Evolutionary conservation across 1,140 invertebrate genomes (phyloP).

Genomic region (Drosophila athabasca): DNA sequence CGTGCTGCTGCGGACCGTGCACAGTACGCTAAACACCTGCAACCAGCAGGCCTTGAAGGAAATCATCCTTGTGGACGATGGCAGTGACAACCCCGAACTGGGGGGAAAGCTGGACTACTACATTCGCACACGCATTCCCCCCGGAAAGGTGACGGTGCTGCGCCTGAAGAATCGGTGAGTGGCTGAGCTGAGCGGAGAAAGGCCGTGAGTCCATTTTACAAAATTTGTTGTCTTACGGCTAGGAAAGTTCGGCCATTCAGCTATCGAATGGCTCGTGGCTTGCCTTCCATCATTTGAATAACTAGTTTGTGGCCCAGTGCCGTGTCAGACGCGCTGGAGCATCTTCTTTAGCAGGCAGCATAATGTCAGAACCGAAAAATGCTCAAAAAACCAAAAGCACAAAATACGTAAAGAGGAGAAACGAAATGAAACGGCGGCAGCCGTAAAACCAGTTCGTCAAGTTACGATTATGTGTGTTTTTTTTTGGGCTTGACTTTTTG

Average conservation of each 20-base stretch:
- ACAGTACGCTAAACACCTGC: constrained; percentile 93
- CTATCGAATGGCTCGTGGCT: constrained; percentile 65
- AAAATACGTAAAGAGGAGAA: constrained; percentile 19
- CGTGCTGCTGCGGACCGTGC: constrained; percentile 92
- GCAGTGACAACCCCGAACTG: constrained; percentile 90
- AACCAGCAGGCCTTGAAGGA: constrained; percentile 89
- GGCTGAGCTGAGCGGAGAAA: background rate
- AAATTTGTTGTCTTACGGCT: constrained; percentile 19
- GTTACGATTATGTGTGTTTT: constrained; percentile 58
- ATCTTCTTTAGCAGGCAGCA: constrained; percentile 53
- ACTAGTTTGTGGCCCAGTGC: constrained; percentile 54
- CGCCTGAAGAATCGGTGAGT: constrained; percentile 88
- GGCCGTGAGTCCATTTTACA: constrained; percentile 16
- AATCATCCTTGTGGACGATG: constrained; percentile 95
- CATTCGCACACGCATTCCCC: constrained; percentile 87
- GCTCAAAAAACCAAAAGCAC: constrained; percentile 52
- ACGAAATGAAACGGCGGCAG: constrained; percentile 22
- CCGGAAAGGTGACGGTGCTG: constrained; percentile 89
- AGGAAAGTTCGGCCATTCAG: constrained; percentile 61
- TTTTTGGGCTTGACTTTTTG: constrained; percentile 32
- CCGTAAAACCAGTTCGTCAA: constrained; percentile 78
- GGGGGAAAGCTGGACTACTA: constrained; percentile 91
- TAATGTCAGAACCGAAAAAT: constrained; percentile 61
- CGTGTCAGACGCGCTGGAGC: constrained; percentile 34
- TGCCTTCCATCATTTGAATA: constrained; percentile 69